These are phyloP conservation scores for Aptenodytes patagonicus DNA, from an alignment of 2,113 vertebrate species.

Conservation along the genomic window DNA sequence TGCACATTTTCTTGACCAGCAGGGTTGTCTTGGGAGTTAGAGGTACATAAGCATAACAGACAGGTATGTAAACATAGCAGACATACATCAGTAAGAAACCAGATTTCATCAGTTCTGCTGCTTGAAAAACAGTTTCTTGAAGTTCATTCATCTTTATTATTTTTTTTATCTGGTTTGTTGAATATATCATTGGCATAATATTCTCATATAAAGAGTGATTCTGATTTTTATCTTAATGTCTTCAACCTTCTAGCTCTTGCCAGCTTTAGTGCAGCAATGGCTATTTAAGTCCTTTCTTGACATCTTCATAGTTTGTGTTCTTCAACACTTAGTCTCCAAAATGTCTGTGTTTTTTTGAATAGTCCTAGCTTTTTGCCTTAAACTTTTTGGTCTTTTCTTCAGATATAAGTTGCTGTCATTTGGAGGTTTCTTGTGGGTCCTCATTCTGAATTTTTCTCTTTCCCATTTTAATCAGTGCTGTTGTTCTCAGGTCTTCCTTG, in stretches of 20 bases:
- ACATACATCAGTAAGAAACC: background rate
- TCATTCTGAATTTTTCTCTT: background rate
- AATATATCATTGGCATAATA: background rate
- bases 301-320: background rate
- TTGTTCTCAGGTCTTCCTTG: background rate
- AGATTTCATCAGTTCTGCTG: background rate
- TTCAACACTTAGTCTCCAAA: background rate
- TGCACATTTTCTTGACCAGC: background rate
- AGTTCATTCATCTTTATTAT: background rate
- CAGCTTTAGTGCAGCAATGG: background rate
- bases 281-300: background rate
- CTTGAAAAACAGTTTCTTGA: background rate
- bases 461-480: background rate
- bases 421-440: background rate
- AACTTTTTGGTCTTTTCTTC: background rate
- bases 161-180: background rate
- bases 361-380: background rate
- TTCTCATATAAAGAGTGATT: background rate
- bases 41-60: background rate
- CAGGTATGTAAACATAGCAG: background rate
- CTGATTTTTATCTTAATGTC: background rate
- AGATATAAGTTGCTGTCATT: background rate
- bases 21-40: background rate
- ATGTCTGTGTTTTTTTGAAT: background rate
- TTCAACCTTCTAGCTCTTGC: background rate